Conservation (phyloP, 37 sponge, comb jelly and placozoan species). For the Petrosia ficiformis region DNA sequence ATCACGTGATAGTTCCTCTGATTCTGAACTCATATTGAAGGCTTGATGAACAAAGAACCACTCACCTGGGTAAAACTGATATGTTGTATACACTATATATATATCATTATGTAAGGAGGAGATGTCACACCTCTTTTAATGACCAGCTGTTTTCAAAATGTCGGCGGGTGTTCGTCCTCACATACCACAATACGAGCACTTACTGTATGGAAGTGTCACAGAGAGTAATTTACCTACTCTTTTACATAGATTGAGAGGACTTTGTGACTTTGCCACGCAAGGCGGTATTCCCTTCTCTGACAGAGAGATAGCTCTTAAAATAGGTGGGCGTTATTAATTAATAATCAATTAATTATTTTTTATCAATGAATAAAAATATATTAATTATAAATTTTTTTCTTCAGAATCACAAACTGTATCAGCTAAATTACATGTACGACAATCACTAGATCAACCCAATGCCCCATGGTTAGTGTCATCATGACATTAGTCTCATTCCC, state of each 20-base stretch:
- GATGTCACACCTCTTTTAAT: neutral
- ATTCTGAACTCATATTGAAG: neutral
- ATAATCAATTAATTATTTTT: neutral
- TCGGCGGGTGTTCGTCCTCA: neutral
- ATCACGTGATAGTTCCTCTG: slow-evolving; percentile 1
- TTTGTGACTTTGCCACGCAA: slow-evolving; percentile 55
- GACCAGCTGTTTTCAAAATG: neutral
- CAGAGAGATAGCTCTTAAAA: slow-evolving; percentile 47
- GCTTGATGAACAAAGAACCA: neutral
- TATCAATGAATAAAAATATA: neutral
- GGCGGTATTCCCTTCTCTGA: slow-evolving; percentile 56
- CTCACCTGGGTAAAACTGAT: neutral
- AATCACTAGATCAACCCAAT: slow-evolving; percentile 52
- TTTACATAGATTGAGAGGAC: slow-evolving; percentile 68
- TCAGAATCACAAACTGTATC: slow-evolving; percentile 32
- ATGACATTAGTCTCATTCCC: neutral
- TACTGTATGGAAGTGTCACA: slow-evolving; percentile 68
- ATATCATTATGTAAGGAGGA: neutral
- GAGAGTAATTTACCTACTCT: slow-evolving; percentile 36
- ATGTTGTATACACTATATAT: neutral
- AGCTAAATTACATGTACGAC: slow-evolving; percentile 52
- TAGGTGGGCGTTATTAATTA: slow-evolving; percentile 34
- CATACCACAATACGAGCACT: slow-evolving; percentile 35
- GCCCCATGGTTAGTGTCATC: slow-evolving; percentile 50
- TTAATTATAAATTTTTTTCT: neutral